phyloP scores from a whole-genome alignment of 2,797 vertebrate genomes.

The Microctenopoma lineatum region DNA sequence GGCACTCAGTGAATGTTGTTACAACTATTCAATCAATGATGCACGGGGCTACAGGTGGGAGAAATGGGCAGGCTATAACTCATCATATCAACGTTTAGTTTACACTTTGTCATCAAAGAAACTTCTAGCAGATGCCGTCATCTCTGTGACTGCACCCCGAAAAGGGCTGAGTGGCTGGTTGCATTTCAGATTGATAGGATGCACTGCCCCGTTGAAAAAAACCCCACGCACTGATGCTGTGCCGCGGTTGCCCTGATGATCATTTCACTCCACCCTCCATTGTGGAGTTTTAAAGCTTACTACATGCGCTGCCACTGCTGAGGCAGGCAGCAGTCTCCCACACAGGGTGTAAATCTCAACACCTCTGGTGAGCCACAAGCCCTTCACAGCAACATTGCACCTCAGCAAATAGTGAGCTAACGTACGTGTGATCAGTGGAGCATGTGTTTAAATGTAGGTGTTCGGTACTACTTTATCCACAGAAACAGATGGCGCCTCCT shows the following conservation, averaged over 20 bases:
- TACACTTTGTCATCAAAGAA: constrained; percentile 55
- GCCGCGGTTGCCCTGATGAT: too few species aligned
- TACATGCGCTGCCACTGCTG: constrained; percentile 19
- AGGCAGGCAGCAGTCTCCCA: constrained; percentile 30
- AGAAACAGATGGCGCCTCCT: constrained; percentile 50
- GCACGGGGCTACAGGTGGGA: constrained; percentile 25
- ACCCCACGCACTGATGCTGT: too few species aligned
- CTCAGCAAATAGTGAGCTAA: constrained; percentile 62
- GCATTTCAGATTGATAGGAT: constrained; percentile 24
- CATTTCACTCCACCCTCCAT: background rate
- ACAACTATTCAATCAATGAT: constrained; percentile 69
- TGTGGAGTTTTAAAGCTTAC: constrained; percentile 1
- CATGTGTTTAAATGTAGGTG: constrained; percentile 57
- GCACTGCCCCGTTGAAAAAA: background rate
- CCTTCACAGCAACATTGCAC: constrained; percentile 60
- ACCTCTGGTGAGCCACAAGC: constrained; percentile 42
- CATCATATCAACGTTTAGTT: constrained; percentile 61
- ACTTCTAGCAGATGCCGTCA: constrained; percentile 20
- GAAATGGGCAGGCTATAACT: constrained; percentile 43
- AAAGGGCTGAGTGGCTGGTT: constrained; percentile 4
- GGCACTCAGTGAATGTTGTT: constrained; percentile 64
- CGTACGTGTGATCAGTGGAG: constrained; percentile 47
- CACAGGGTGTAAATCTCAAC: constrained; percentile 51
- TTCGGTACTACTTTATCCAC: constrained; percentile 31
- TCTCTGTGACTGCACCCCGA: constrained; percentile 9